Evolutionary conservation across 2,797 vertebrate genomes (phyloP).

Genomic region (Enteromius trimaculatus): DNA sequence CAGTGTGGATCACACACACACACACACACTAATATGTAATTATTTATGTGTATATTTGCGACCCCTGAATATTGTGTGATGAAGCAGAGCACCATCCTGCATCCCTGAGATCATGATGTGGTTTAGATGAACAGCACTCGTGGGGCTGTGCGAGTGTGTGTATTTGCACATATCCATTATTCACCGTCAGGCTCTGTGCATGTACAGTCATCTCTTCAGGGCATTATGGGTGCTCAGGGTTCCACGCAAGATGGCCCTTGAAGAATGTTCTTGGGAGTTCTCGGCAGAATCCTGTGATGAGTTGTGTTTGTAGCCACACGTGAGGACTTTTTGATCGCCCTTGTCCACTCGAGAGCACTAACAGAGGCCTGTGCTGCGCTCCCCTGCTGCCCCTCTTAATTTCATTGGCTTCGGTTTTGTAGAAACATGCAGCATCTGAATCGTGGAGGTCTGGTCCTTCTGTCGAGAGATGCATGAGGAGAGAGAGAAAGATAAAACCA

Average conservation of each 20-base stretch:
- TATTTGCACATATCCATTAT: slow-evolving; percentile 40
- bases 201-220: slow-evolving; percentile 56
- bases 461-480: not conserved
- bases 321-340: slow-evolving; percentile 20
- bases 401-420: slow-evolving; percentile 11
- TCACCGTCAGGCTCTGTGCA: slow-evolving; percentile 35
- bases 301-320: not conserved
- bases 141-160: slow-evolving; percentile 11
- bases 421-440: not conserved
- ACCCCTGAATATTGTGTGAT: not conserved
- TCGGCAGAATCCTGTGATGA: slow-evolving; percentile 15
- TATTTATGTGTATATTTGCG: not conserved
- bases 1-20: no score
- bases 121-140: not conserved
- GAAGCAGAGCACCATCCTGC: not conserved
- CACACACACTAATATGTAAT: no score
- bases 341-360: slow-evolving; percentile 10
- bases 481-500: slow-evolving; percentile 18
- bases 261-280: slow-evolving; percentile 9
- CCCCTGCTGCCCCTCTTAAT: slow-evolving; percentile 16
- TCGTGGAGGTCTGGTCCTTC: slow-evolving; percentile 7
- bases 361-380: not conserved
- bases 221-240: slow-evolving; percentile 40
- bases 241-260: slow-evolving; percentile 13
- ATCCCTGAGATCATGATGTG: not conserved